phyloP scores from a whole-genome alignment of 2,888 invertebrate genomes.

The Drosophila lacicola region DNA sequence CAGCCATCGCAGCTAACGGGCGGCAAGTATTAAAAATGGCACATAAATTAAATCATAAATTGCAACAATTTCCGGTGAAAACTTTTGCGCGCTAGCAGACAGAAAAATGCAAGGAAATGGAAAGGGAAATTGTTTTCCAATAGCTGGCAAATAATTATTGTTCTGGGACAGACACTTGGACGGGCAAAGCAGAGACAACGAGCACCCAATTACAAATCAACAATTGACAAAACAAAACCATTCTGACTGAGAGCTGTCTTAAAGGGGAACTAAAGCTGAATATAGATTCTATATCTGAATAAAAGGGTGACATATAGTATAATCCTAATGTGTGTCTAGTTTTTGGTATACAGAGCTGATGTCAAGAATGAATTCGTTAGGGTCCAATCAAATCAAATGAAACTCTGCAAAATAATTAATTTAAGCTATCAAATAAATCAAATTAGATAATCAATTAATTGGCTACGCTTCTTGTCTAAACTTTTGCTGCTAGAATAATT shows the following conservation, averaged over 20 bases:
- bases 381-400: not conserved
- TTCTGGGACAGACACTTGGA: conserved; percentile 36
- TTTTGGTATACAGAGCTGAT: too few relatives aligned
- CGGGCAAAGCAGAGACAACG: conserved; percentile 9
- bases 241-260: not conserved
- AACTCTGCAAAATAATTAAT: not conserved
- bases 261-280: too few relatives aligned
- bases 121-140: conserved; percentile 79
- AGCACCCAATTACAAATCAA: conserved; percentile 61
- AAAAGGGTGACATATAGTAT: not conserved
- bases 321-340: not conserved
- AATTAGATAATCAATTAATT: not conserved
- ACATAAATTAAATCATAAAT: conserved; percentile 80
- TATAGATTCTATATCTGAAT: too few relatives aligned
- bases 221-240: conserved; percentile 12
- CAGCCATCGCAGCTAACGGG: conserved; percentile 20
- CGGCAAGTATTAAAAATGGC: conserved; percentile 64
- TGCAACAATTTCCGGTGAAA: conserved; percentile 74
- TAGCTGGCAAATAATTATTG: conserved; percentile 74
- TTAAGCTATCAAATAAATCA: not conserved
- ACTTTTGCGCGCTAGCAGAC: conserved; percentile 40
- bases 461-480: not conserved
- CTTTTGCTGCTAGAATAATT: not conserved
- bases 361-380: not conserved
- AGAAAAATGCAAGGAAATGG: conserved; percentile 70